Evolutionary conservation across 2,888 invertebrate genomes (phyloP), one percentile per base, ranked within the genome.

Genomic region (Luperina testacea): DNA sequence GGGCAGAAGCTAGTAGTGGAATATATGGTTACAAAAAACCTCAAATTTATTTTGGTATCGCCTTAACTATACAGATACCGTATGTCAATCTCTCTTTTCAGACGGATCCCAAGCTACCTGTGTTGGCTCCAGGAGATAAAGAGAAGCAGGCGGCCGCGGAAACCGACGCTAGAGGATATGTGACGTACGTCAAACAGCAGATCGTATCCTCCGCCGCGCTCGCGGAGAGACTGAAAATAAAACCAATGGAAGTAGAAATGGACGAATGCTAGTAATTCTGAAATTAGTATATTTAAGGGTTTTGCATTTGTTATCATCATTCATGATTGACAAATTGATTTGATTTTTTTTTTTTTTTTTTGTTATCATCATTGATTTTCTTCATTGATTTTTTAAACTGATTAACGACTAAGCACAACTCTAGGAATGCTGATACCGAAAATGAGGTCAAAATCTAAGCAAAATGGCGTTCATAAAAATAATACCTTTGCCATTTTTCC

Each of bases 111-210:
- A 90, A 91, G 0, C 95, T 97, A 53, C 98, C 98, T 11, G 98
- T 99, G 0, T 90, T 99, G 72, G 97, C 99, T 0, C 98, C 99
- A 32, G 99, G 99, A 0, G 99, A 99, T 93, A 98, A 98, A 68
- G 99, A 99, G 92, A 97, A 97, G 75, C 92, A 93, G 1, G 97
- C 98, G 79, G 98, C 98, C 95, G 94, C 96, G 53, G 96, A 97
- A 72, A 98, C 98, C 0, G 98, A 98, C 74, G 90, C 92, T 32
- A 96, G 96, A 13, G 99, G 99, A 15, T 98, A 98, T 0, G 98
- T 99, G 57, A 94, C 97, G 0, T 99, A 99, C 91, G 97, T 98
- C 82, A 95, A 97, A 81, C 98, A 98, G 92, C 98, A 98, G 94
- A 97, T 99, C 0, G 97, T 97, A 32, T 97, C 98, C 65, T 98